Base-by-base conservation (phyloP, 2,888 invertebrate genomes). In the Thymelicus lineola region DNA sequence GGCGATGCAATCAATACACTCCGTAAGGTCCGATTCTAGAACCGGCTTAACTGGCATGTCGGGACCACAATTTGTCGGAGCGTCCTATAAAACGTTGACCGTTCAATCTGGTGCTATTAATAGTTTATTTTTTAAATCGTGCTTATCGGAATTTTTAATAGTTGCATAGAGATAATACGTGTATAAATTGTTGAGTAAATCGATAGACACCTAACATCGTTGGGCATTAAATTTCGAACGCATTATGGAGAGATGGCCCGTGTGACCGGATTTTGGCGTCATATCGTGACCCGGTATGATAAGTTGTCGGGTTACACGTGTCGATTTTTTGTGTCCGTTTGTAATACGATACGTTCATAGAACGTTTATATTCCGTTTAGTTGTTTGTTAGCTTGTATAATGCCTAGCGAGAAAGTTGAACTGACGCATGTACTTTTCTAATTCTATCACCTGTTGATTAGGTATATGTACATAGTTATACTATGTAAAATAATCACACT, bases 21-120 rank as follows among this genome's bases (percentile, higher is more conserved):
- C 57, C 15, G 57, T 58, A 60, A 58, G 63, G 69, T 68, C 35
- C 57, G 36, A 62, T 62, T 62, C 62, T 68, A 20, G 69, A 69
- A 63, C 69, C 63, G 69, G 69, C 68, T 62, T 36, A 58, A 57
- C 68, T 17, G 68, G 57, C 68, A 58, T 46, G 36, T 63, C 62
- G 36, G 38, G 57, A 69, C 62, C 68, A 57, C 62, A 58, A 63
- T 69, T 69, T 69, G 57, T 62, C 62, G 62, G 60, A 35, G 28
- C 45, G 55, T 66, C n/a, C 12, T 45, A 36, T 45, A 46, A 50
- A 57, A 67, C 20, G 55, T 57, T 57, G 55, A 68, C 55, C 61
- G 67, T 62, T 68, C 55, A 53, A 58, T 46, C 36, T 7, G 20
- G 9, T 14, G 14, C 53, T 57, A 65, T 42, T 65, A 45, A 57